phyloP scores from a whole-genome alignment of 2,888 invertebrate species.

The Patella caerulea region DNA sequence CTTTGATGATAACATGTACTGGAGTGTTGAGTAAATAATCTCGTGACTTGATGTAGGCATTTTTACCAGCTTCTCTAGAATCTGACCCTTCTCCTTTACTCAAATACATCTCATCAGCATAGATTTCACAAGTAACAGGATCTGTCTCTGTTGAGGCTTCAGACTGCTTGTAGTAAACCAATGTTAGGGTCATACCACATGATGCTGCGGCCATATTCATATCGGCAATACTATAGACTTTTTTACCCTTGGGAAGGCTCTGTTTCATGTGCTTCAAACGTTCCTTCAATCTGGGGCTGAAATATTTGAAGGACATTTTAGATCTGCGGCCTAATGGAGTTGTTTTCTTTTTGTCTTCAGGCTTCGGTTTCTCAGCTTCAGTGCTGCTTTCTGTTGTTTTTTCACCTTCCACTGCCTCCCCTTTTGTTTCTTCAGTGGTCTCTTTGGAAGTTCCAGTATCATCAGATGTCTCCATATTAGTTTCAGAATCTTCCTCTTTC shows the following conservation, averaged over 20 bases:
- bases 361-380: not conserved
- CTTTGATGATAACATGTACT: not conserved
- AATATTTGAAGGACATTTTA: constrained; percentile 6
- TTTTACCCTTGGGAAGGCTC: not conserved
- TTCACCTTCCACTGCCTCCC: not conserved
- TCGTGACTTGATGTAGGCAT: constrained; percentile 1
- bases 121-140: not conserved
- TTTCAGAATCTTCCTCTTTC: not conserved
- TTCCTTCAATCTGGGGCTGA: not conserved
- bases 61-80: not conserved
- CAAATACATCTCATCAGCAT: constrained; percentile 1
- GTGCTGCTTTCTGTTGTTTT: not conserved
- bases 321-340: constrained; percentile 1
- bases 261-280: constrained; percentile 1
- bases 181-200: not conserved
- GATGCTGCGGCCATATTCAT: constrained; percentile 6
- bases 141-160: not conserved
- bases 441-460: not conserved
- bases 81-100: constrained; percentile 3
- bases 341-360: not conserved
- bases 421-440: not conserved
- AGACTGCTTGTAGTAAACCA: not conserved
- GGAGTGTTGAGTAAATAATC: not conserved
- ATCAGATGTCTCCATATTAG: not conserved
- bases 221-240: constrained; percentile 5